phyloP scores from a whole-genome alignment of 2,888 invertebrate genomes.

The Metallyticus violacea region DNA sequence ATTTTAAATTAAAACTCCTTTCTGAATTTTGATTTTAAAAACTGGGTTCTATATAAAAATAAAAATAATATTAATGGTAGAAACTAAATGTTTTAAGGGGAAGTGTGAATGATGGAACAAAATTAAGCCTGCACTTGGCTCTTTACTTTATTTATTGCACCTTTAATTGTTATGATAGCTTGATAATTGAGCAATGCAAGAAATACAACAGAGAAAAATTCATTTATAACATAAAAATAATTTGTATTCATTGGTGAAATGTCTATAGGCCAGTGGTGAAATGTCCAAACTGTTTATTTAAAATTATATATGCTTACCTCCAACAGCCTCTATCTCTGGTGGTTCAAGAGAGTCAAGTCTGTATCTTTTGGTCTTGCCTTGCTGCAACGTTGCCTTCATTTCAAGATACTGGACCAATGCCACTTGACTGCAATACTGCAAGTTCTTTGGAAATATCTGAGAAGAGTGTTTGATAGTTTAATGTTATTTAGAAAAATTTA shows the following conservation, averaged over 20 bases:
- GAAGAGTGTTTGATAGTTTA: not conserved
- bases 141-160: too few species aligned
- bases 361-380: not conserved
- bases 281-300: not conserved
- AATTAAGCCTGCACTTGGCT: too few species aligned
- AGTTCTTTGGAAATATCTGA: slow-evolving; percentile 35
- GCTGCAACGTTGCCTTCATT: slow-evolving; percentile 33
- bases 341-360: slow-evolving; percentile 31
- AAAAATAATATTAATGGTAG: not conserved
- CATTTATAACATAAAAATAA: too few species aligned
- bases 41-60: not conserved
- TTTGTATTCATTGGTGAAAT: not conserved
- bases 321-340: slow-evolving; percentile 35
- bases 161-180: too few species aligned
- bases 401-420: slow-evolving; percentile 33
- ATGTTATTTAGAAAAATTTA: too few species aligned
- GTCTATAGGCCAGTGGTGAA: not conserved
- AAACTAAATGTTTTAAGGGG: too few species aligned
- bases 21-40: not conserved
- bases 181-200: too few species aligned
- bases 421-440: slow-evolving; percentile 35
- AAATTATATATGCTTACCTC: slow-evolving; percentile 31
- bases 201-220: too few species aligned
- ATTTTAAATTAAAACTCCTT: too few species aligned
- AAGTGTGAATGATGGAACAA: too few species aligned